Evolutionary conservation across 2,113 vertebrate genomes (phyloP), one percentile per base, ranked within the genome.

Genomic region (Ivindomyrus marchei): DNA sequence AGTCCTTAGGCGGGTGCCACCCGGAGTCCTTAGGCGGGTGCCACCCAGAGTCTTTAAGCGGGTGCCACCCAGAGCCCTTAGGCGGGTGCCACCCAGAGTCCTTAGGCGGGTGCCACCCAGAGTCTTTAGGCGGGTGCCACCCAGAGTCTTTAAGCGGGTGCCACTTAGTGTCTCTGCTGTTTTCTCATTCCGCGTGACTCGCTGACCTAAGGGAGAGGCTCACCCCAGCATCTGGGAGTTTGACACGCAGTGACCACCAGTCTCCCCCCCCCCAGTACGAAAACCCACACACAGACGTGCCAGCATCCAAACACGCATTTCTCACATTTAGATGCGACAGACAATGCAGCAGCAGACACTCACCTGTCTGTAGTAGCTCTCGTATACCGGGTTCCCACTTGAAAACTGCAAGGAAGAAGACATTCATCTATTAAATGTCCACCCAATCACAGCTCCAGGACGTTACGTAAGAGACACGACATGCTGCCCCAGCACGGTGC

Each of bases 291-390:
- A 21, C 6, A 21, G 19, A n/a, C 80, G 21, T 2, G 17, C 15
- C 39, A 1, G 9, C 42, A 10, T 84, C 21, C 21, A 39, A 84
- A 84, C 39, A 17, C 0, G 3, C 46, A 27, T 53, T 50, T 11
- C 49, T 87, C 46, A 36, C 13, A 31, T 53, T 52, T 19, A 87
- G 13, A 42, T 21, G 53, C 83, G 62, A 90, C 27, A 88, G 19
- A 46, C 39, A 6, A 45, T 4, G 7, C 4, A 13, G 88, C 77
- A n/a, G 90, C 4, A 88, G 46, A 11, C 56, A 17, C 96, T 92
- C 94, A 98, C 98, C 97, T 99, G 98, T 94, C 97, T 96, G 93
- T 99, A 99, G 94, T 97, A 99, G 90, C 99, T 99, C 94, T 99
- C 98, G 95, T 99, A 99, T 91, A 98, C 95, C 89, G 98, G 97